A percentile compares a stretch with the other conserved stretches of the same genome.
These are phyloP conservation scores for Carapus acus DNA, from an alignment of 2,797 vertebrate species.

Conservation along the genomic window DNA sequence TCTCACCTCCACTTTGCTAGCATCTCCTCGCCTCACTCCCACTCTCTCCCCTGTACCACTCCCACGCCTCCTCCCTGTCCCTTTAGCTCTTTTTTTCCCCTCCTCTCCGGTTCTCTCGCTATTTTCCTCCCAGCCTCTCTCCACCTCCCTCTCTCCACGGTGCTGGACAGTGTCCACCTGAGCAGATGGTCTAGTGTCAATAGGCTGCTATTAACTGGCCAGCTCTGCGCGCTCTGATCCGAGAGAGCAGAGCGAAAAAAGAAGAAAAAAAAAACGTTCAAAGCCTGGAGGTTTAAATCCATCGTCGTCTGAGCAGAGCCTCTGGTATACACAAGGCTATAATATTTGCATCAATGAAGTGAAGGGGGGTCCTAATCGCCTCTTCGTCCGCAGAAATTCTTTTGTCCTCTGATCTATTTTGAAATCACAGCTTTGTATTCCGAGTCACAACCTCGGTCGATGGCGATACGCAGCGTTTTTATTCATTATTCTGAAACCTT, in stretches of 20 bases:
- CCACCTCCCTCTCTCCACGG: constrained; percentile 25
- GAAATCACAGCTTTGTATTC: background rate
- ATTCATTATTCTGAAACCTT: constrained; percentile 26
- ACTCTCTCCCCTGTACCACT: constrained; percentile 1
- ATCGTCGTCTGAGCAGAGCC: constrained; percentile 31
- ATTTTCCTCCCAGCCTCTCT: background rate
- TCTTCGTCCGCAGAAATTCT: constrained; percentile 8
- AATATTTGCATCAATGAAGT: constrained; percentile 36
- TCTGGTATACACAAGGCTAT: constrained; percentile 17
- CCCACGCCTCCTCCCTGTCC: constrained; percentile 20
- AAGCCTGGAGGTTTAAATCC: constrained; percentile 52
- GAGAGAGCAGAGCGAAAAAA: too few relatives aligned
- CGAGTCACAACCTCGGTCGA: constrained; percentile 7
- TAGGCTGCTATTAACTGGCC: constrained; percentile 90
- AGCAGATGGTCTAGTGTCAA: constrained; percentile 92
- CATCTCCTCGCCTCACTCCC: constrained; percentile 20
- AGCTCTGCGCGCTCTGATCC: constrained; percentile 75
- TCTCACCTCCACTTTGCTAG: constrained; percentile 27
- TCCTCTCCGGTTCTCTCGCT: constrained; percentile 13
- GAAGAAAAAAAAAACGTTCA: constrained; percentile 70
- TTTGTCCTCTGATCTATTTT: constrained; percentile 5
- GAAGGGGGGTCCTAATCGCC: constrained; percentile 6
- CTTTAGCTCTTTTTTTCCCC: constrained; percentile 8
- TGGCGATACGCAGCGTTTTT: constrained; percentile 6
- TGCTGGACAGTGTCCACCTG: constrained; percentile 77